These are phyloP conservation scores for Centroberyx gerrardi DNA, from an alignment of 2,797 vertebrate species.

Conservation along the genomic window DNA sequence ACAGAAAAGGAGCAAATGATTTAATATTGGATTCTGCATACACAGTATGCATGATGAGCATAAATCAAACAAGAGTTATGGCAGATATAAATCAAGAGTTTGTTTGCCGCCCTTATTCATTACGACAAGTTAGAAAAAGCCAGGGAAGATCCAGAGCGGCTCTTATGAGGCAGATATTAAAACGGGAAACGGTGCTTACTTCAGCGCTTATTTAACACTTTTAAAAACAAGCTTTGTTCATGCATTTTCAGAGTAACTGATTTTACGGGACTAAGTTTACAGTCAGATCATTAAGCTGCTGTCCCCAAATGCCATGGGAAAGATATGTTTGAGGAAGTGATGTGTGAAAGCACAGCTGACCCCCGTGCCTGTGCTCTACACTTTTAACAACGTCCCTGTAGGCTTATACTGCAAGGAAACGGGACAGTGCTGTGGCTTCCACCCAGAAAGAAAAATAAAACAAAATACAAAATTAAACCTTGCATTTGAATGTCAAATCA, in stretches of 20 bases:
- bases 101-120: conserved; percentile 60
- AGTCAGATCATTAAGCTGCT: conserved; percentile 39
- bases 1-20: conserved; percentile 58
- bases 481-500: background rate
- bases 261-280: background rate
- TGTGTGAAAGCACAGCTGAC: conserved; percentile 48
- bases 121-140: conserved; percentile 18
- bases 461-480: background rate
- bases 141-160: conserved; percentile 13
- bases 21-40: conserved; percentile 65
- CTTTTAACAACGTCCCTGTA: conserved; percentile 31
- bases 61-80: conserved; percentile 66
- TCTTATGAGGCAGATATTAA: conserved; percentile 32
- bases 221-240: conserved; percentile 13
- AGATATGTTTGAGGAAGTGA: conserved; percentile 27
- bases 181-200: conserved; percentile 20
- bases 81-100: conserved; percentile 73
- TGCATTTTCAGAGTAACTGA: conserved; percentile 26
- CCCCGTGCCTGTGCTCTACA: conserved; percentile 25
- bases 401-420: background rate
- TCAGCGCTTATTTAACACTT: conserved; percentile 1
- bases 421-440: background rate
- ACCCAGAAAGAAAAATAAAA: background rate
- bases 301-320: conserved; percentile 24
- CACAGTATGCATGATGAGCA: conserved; percentile 61